Base-by-base conservation (phyloP, 2,113 vertebrate species). In the Carassius auratus region DNA sequence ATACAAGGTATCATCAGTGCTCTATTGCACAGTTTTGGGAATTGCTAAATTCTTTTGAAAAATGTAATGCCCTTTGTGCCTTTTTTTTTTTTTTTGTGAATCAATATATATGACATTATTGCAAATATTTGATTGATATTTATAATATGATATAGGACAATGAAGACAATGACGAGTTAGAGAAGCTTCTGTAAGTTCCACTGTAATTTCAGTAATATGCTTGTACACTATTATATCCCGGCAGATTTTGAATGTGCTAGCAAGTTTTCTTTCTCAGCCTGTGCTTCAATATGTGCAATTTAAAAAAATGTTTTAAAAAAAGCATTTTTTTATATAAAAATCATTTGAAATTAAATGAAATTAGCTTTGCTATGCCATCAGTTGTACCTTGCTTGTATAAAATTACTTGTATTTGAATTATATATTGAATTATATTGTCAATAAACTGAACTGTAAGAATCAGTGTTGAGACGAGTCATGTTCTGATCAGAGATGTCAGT, bases 341-440 rank as follows among this genome's bases (percentile, higher is more conserved):
- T 68, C 45, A 26, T 26, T 74, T 19, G 8, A 66, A 61, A 69
- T 61, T 13, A 5, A 23, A 14, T 4, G 10, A 50, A 83, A 42
- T 73, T 71, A 76, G 21, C 57, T 42, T 36, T 76, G n/a, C 5
- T 48, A 48, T 48, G 45, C 45, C 26, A 36, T 30, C 23, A 66
- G 55, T 0, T 76, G 80, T 86, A 81, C 8, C 8, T 69, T 73
- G 19, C 26, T 74, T 84, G 79, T 45, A 71, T 73, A 38, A 66
- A 36, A 76, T 90, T 86, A 33, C n/a, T 33, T 91, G 90, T 92
- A 89, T 76, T 66, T 73, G 17, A 76, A 59, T 30, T 30, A 30
- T 30, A 30, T 30, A 30, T 30, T 30, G 30, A 30, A n/a, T 33
- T 1, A 36, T 45, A 61, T 6, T 68, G 55, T 85, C 50, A 85